Percentiles rank a stretch among this genome's conserved stretches.
Evolutionary conservation across 2,113 vertebrate genomes (phyloP).

Genomic region (Platysternon megacephalum): DNA sequence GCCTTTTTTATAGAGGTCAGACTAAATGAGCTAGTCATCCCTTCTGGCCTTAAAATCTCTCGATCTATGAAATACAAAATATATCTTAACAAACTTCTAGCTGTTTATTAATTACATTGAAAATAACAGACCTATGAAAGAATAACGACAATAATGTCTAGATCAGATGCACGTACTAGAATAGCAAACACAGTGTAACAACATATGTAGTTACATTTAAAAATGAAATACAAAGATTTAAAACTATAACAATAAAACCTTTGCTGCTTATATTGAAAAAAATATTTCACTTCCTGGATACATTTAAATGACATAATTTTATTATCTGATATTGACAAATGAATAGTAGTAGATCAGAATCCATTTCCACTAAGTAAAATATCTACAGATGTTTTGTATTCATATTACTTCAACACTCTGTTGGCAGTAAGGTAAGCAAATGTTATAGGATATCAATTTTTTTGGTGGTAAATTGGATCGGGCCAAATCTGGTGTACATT

Average conservation of each 20-base stretch:
- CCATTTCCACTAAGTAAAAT: slow-evolving; percentile 21
- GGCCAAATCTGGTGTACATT: background rate
- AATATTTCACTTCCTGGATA: slow-evolving; percentile 19
- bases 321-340: background rate
- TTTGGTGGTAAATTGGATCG: background rate
- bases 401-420: background rate
- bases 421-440: background rate
- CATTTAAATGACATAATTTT: slow-evolving; percentile 16
- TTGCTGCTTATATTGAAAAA: background rate
- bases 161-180: background rate
- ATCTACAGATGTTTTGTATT: background rate
- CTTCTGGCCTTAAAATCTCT: background rate
- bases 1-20: background rate
- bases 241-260: background rate
- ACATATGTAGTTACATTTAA: background rate
- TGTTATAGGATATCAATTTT: background rate
- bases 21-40: background rate
- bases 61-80: background rate
- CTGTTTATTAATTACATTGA: slow-evolving; percentile 15
- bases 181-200: background rate
- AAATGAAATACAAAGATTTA: background rate
- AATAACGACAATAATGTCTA: background rate
- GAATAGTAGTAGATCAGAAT: background rate
- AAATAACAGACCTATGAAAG: background rate
- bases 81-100: background rate